phyloP scores from a whole-genome alignment of 2,888 invertebrate genomes.

The Platycnemis pennipes region DNA sequence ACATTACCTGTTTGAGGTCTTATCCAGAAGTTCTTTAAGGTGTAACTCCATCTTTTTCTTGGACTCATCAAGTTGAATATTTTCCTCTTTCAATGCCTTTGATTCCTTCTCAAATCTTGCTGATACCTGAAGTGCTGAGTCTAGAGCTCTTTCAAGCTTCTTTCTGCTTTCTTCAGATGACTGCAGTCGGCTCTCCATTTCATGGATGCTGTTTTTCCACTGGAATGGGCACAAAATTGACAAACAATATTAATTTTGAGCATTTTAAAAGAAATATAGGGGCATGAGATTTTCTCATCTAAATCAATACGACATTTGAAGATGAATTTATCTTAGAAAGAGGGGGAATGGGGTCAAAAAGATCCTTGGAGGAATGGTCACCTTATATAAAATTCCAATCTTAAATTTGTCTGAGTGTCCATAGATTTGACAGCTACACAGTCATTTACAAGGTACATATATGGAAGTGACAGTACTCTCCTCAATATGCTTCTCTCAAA shows the following conservation, averaged over 20 bases:
- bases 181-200: constrained; percentile 38
- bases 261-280: neutral
- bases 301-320: too few relatives aligned
- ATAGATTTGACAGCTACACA: too few relatives aligned
- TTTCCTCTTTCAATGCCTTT: constrained; percentile 20
- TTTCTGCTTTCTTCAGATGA: constrained; percentile 7
- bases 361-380: too few relatives aligned
- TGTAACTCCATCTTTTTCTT: neutral
- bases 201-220: constrained; percentile 50
- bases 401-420: too few relatives aligned
- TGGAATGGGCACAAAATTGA: neutral
- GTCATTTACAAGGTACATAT: too few relatives aligned
- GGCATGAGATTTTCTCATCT: too few relatives aligned
- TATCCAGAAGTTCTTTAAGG: neutral
- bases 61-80: neutral
- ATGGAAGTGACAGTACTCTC: too few relatives aligned
- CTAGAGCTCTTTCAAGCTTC: constrained; percentile 33
- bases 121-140: neutral
- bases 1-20: neutral
- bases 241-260: neutral
- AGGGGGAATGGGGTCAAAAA: too few relatives aligned
- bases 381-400: too few relatives aligned
- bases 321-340: too few relatives aligned
- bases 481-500: too few relatives aligned
- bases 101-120: constrained; percentile 21